Evolutionary conservation across 2,113 vertebrate genomes (phyloP), one percentile per base, ranked within the genome.

Genomic region (Redunca redunca): DNA sequence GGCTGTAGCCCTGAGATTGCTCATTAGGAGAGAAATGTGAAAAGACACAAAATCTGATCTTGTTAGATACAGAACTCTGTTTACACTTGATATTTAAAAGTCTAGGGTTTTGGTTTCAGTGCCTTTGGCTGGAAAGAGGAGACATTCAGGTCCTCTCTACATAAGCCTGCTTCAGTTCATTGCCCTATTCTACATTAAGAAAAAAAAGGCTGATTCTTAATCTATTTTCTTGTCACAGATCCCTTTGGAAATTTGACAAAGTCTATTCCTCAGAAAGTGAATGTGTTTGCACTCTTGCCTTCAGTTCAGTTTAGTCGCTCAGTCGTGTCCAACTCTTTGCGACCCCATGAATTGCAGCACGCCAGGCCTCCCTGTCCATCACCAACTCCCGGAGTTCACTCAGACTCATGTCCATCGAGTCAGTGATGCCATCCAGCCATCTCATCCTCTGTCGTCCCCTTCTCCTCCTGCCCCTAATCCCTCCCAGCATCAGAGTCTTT

Each of bases 1-100:
- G 21, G 91, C 86, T 94, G 23, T 13, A 57, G 83, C 78, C 93
- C 81, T 93, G 91, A 53, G 84, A 93, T 94, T 95, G 74, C 94
- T 98, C 95, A 96, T 97, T 94, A 97, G 86, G 60, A 89, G 50
- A 97, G 71, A 95, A 95, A 89, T 40, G n/a, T 8, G 23, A 94
- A 97, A 55, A 62, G 57, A 82, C 50, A 60, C 74, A 91, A 96
- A 96, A 95, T 89, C 25, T 78, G 50, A 95, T 91, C 57, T 81
- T 97, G 57, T 89, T 62, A 83, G 95, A 91, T 77, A 58, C 5
- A 95, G 77, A 92, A 86, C 74, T 86, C 9, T 62, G 25, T 97
- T 94, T 97, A 93, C 2, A 74, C 28, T 93, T 86, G 40, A 50
- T 93, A 57, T 96, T 93, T 94, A 97, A 97, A 97, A 94, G 77